Percentiles rank a stretch among this genome's conserved stretches.
Evolutionary conservation across 2,888 invertebrate species (phyloP).

Genomic region (Troglohyphantes excavatus): DNA sequence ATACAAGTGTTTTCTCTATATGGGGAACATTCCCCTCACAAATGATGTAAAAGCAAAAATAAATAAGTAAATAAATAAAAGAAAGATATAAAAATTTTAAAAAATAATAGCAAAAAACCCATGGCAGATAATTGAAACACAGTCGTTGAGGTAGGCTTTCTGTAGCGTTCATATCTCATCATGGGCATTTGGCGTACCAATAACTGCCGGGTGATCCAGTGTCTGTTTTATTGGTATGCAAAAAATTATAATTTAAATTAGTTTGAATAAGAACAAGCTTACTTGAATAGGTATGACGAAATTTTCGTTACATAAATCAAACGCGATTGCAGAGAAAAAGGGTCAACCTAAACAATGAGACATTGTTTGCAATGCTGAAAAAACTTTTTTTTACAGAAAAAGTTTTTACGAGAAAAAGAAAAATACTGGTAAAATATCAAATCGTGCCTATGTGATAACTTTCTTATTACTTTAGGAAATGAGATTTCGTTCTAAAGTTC

Average conservation of each 20-base stretch:
- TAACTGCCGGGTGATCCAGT: too few relatives aligned
- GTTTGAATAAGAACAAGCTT: background rate
- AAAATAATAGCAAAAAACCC: too few relatives aligned
- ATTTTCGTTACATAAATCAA: slow-evolving; percentile 45
- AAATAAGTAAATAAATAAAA: too few relatives aligned
- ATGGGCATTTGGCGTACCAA: too few relatives aligned
- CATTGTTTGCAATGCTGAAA: slow-evolving; percentile 48
- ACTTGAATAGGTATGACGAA: slow-evolving; percentile 8
- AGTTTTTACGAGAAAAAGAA: slow-evolving; percentile 39
- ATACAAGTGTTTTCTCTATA: too few relatives aligned
- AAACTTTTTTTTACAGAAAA: slow-evolving; percentile 38
- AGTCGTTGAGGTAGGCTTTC: too few relatives aligned
- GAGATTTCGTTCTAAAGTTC: slow-evolving; percentile 19
- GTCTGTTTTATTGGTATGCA: too few relatives aligned
- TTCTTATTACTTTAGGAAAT: slow-evolving; percentile 46
- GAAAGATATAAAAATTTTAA: too few relatives aligned
- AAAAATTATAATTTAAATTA: background rate
- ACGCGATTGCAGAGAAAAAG: background rate
- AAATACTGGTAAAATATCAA: slow-evolving; percentile 34
- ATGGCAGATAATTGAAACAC: too few relatives aligned
- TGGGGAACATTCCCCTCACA: too few relatives aligned
- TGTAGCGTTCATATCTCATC: too few relatives aligned
- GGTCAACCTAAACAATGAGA: slow-evolving; percentile 51
- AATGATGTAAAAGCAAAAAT: too few relatives aligned
- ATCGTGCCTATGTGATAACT: slow-evolving; percentile 56